Base-by-base conservation (phyloP, 2,888 invertebrate species). In the Pandemis corylana region DNA sequence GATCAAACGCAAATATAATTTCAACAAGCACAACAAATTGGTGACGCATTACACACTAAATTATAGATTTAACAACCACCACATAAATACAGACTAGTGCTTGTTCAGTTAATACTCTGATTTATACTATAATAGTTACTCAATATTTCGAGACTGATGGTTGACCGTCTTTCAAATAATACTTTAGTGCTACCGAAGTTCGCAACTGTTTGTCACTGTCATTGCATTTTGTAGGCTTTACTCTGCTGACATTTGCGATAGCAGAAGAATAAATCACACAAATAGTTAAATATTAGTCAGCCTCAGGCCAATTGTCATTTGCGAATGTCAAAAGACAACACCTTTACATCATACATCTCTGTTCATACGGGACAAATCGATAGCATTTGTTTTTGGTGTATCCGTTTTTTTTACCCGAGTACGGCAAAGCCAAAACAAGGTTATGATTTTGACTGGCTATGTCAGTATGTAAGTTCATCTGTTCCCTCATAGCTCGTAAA, bases 161-260 rank as follows among this genome's bases (percentile, higher is more conserved):
- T 56, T n/a, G 15, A 56, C 9, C 7, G 12, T 59, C 59, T 59
- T 28, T 28, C 59, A 59, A 59, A 28, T 56, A 28, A 59, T 59
- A 59, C 28, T 59, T 28, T 36, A 61, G 62, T 6, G 62, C 41
- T 62, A 62, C 41, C 41, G 62, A 62, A 62, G 10, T 62, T 62
- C 9, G 62, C 62, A 41, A 13, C 62, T 62, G 62, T 59, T 59
- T 59, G 59, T 59, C 59, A 59, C 5, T 59, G 59, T 59, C 59
- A 59, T 28, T 59, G 59, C 2, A 59, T 7, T 59, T 59, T 28
- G 59, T 59, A 59, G 28, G 20, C 28, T 59, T 12, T 59, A 10
- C 28, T 59, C 59, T 59, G 28, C 12, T 59, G 20, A 59, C 28
- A 59, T 59, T 59, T 59, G 28, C n/a, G 28, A 20, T 20, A 53